phyloP scores from a whole-genome alignment of 1,140 invertebrate genomes.

The Drosophila sturtevanti region DNA sequence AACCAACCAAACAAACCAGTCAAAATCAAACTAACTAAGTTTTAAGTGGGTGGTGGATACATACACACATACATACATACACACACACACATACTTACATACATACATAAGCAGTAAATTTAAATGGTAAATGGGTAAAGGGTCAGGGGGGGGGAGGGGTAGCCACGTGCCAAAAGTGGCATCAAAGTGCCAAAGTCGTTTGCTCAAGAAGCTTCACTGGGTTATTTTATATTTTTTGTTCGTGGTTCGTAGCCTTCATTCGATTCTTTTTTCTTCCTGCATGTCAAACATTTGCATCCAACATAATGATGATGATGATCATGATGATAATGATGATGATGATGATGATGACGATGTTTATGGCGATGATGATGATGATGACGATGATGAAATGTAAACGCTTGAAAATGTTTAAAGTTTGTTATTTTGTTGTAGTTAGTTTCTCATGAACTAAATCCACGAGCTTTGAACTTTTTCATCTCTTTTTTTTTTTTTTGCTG shows the following conservation, averaged over 20 bases:
- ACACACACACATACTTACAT: no score
- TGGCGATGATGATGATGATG: neutral
- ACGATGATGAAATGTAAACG: conserved; percentile 34
- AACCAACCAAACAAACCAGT: conserved; percentile 68
- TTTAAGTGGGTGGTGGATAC: conserved; percentile 43
- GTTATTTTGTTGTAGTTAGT: conserved; percentile 44
- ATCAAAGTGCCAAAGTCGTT: conserved; percentile 59
- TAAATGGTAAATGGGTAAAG: neutral
- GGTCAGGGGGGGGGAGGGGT: conserved; percentile 5
- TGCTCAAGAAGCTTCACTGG: conserved; percentile 42
- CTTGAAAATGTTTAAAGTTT: conserved; percentile 66
- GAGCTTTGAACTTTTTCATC: conserved; percentile 65
- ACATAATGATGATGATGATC: conserved; percentile 33
- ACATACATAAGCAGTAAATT: no score
- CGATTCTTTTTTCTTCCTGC: conserved; percentile 2
- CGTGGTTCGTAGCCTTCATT: no score
- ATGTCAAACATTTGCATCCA: conserved; percentile 58
- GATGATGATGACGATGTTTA: conserved; percentile 37
- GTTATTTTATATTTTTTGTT: neutral
- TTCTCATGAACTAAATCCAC: conserved; percentile 61
- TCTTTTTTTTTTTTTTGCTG: conserved; percentile 1
- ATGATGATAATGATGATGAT: neutral
- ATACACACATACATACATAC: no score
- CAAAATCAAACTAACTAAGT: conserved; percentile 70
- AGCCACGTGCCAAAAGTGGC: conserved; percentile 59